A percentile compares a stretch with the other conserved stretches of the same genome.
These are phyloP conservation scores for Tetranychus cinnabarinus DNA, from an alignment of 1,140 invertebrate genomes.

Conservation along the genomic window DNA sequence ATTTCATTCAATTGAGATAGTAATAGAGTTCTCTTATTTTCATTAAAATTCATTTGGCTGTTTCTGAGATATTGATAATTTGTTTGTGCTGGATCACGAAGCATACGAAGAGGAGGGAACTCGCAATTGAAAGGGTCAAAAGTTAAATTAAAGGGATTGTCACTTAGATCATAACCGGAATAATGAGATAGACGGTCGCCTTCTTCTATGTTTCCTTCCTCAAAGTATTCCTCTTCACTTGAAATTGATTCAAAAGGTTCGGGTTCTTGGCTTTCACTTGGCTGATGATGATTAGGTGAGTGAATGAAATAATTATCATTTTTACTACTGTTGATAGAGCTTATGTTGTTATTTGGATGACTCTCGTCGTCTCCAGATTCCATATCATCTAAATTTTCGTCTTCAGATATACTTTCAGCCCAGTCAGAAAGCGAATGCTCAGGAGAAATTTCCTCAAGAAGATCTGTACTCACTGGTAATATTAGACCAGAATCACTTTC, in stretches of 20 bases:
- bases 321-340: too few species aligned
- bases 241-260: constrained; percentile 14
- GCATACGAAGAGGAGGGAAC: background rate
- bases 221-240: constrained; percentile 14
- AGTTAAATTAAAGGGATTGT: background rate
- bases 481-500: background rate
- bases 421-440: background rate
- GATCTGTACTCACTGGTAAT: background rate
- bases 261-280: background rate
- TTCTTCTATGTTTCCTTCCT: background rate
- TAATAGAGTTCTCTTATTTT: background rate
- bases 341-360: background rate
- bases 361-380: constrained; percentile 1
- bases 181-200: background rate
- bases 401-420: constrained; percentile 4
- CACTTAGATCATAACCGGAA: background rate
- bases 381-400: constrained; percentile 7
- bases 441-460: constrained; percentile 1
- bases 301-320: constrained; percentile 9
- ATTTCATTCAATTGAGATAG: background rate
- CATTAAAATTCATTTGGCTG: background rate
- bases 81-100: background rate
- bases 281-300: too few species aligned
- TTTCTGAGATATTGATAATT: background rate
- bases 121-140: background rate